A percentile compares a stretch with the other conserved stretches of the same genome.
phyloP scores from a whole-genome alignment of 2,888 invertebrate genomes.

The Pherbina coryleti region DNA sequence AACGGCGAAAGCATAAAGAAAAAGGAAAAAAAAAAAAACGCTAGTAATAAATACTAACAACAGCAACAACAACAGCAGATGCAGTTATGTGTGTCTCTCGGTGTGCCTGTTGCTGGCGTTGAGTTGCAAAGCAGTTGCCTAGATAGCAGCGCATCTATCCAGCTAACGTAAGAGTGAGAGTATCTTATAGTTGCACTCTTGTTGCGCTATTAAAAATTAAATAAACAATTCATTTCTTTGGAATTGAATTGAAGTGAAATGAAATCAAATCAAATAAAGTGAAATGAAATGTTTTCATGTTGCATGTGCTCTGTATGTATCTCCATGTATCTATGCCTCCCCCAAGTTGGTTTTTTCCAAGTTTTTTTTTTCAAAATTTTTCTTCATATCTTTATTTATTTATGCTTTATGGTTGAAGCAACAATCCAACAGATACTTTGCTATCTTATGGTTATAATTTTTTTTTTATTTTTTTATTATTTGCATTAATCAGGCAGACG shows the following conservation, averaged over 20 bases:
- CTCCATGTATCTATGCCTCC: too few relatives aligned
- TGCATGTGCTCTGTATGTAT: too few relatives aligned
- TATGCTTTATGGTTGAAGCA: neutral
- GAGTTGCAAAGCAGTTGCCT: too few relatives aligned
- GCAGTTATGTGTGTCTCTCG: neutral
- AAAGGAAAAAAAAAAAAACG: neutral
- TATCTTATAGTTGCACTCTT: slow-evolving; percentile 21
- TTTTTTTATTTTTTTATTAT: too few relatives aligned
- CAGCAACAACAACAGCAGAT: neutral
- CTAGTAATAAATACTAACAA: neutral
- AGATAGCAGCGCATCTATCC: too few relatives aligned
- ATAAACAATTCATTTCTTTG: slow-evolving; percentile 39
- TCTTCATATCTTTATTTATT: neutral
- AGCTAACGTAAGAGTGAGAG: neutral
- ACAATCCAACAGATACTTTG: too few relatives aligned
- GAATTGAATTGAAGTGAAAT: slow-evolving; percentile 11
- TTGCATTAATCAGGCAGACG: too few relatives aligned
- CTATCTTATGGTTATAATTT: too few relatives aligned
- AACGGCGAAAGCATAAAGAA: neutral
- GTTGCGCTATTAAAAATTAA: slow-evolving; percentile 38
- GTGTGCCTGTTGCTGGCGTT: too few relatives aligned
- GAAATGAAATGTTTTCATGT: neutral
- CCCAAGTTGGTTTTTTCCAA: too few relatives aligned
- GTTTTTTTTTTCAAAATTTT: too few relatives aligned
- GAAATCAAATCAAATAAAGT: slow-evolving; percentile 21